Evolutionary conservation across 1,140 invertebrate species (phyloP).

Genomic region (Lepidurus apus): DNA sequence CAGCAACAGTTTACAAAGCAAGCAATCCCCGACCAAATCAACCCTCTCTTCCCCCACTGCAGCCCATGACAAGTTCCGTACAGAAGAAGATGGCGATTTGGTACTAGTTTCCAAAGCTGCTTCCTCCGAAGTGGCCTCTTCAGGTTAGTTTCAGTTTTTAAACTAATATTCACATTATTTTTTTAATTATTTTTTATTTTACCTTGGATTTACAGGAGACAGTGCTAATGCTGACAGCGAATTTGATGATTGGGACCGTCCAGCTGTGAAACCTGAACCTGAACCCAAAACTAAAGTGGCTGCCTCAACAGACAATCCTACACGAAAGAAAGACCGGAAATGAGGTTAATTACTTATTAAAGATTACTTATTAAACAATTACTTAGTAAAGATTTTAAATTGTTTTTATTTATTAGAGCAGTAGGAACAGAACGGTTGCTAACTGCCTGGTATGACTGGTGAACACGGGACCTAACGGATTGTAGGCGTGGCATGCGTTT

Average conservation of each 20-base stretch:
- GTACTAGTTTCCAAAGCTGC: neutral
- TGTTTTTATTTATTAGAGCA: neutral
- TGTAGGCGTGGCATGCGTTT: neutral
- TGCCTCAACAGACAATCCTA: neutral
- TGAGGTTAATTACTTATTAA: neutral
- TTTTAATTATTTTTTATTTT: neutral
- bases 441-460: neutral
- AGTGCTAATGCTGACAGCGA: neutral
- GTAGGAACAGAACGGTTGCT: neutral
- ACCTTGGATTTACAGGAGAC: neutral
- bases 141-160: neutral
- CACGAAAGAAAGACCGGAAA: neutral
- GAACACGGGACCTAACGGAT: neutral
- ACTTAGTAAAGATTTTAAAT: too few relatives aligned
- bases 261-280: neutral
- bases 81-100: neutral
- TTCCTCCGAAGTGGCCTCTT: neutral
- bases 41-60: neutral
- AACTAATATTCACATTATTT: neutral
- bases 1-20: neutral
- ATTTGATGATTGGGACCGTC: conserved; percentile 8
- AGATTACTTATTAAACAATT: neutral
- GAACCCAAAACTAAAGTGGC: neutral
- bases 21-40: conserved; percentile 6
- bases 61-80: neutral